Conservation (phyloP, 2,797 vertebrate species). For the Galaxias olidus region DNA sequence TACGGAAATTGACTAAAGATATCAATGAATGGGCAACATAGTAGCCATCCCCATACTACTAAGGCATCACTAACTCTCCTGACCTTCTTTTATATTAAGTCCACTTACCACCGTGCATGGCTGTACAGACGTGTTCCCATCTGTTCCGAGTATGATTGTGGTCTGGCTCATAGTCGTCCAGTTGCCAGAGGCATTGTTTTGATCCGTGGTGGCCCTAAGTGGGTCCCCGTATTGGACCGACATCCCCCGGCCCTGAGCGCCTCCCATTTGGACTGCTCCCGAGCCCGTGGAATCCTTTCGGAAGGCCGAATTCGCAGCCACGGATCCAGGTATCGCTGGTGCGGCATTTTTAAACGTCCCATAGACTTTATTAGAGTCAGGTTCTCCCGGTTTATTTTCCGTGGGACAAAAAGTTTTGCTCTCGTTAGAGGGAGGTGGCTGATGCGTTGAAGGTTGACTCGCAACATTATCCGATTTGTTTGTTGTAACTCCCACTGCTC, state of each 20-base stretch:
- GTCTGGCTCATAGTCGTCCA: conserved; percentile 93
- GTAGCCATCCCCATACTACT: background rate
- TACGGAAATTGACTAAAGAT: no score
- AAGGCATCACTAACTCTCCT: background rate
- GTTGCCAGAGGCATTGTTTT: conserved; percentile 82
- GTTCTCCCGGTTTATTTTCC: conserved; percentile 77
- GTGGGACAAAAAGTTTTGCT: conserved; percentile 75
- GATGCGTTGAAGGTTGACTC: conserved; percentile 50
- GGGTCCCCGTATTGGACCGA: conserved; percentile 67
- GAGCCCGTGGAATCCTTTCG: conserved; percentile 75
- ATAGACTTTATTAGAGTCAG: conserved; percentile 80
- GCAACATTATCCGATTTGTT: conserved; percentile 75
- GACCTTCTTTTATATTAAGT: conserved; percentile 26
- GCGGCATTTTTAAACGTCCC: conserved; percentile 83
- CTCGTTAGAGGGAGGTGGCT: conserved; percentile 70
- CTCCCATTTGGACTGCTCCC: conserved; percentile 50
- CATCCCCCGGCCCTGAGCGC: conserved; percentile 77
- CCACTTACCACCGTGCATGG: conserved; percentile 84
- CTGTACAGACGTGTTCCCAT: conserved; percentile 92
- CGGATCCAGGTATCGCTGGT: conserved; percentile 65
- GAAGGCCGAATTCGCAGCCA: conserved; percentile 61
- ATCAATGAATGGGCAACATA: no score
- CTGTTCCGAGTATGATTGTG: conserved; percentile 91
- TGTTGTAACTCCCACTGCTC: conserved; percentile 70
- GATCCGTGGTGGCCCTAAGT: conserved; percentile 80